Percentiles rank a stretch among this genome's conserved stretches.
Evolutionary conservation across 2,113 vertebrate genomes (phyloP).

Genomic region (Paramormyrops kingsleyae): DNA sequence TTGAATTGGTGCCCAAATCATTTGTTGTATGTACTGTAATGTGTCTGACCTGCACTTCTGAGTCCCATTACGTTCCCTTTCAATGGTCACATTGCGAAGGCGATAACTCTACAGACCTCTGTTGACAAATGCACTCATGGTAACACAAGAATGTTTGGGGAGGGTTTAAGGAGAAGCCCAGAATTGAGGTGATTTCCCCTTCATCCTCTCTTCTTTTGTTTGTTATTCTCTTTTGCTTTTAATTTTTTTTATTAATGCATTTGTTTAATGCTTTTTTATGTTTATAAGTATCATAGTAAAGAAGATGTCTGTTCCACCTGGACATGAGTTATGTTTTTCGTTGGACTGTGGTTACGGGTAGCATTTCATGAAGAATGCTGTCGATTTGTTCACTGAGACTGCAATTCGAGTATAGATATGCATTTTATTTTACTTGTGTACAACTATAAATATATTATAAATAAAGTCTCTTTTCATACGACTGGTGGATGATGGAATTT

Average conservation of each 20-base stretch:
- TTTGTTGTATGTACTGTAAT: conserved; percentile 75
- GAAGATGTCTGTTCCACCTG: conserved; percentile 55
- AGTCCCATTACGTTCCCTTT: conserved; percentile 44
- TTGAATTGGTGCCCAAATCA: conserved; percentile 68
- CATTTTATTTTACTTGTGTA: conserved; percentile 99
- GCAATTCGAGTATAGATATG: conserved; percentile 88
- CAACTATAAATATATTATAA: conserved; percentile 87
- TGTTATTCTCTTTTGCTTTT: conserved; percentile 63
- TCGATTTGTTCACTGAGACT: conserved; percentile 68
- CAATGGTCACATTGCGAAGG: conserved; percentile 51
- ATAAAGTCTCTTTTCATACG: conserved; percentile 76
- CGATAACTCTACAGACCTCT: conserved; percentile 46
- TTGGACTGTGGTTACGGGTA: conserved; percentile 70
- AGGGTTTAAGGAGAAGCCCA: conserved; percentile 40
- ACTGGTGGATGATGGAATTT: conserved; percentile 36
- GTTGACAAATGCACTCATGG: conserved; percentile 43
- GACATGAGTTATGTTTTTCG: conserved; percentile 59
- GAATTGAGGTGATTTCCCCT: conserved; percentile 20
- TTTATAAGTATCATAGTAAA: conserved; percentile 66
- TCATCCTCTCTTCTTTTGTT: conserved; percentile 60
- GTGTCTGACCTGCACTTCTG: conserved; percentile 64
- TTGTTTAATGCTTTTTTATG: conserved; percentile 67
- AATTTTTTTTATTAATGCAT: conserved; percentile 67
- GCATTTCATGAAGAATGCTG: conserved; percentile 82
- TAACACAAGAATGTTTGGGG: conserved; percentile 54